Conservation (phyloP, 1,140 invertebrate species). For the Laupala kohalensis region DNA sequence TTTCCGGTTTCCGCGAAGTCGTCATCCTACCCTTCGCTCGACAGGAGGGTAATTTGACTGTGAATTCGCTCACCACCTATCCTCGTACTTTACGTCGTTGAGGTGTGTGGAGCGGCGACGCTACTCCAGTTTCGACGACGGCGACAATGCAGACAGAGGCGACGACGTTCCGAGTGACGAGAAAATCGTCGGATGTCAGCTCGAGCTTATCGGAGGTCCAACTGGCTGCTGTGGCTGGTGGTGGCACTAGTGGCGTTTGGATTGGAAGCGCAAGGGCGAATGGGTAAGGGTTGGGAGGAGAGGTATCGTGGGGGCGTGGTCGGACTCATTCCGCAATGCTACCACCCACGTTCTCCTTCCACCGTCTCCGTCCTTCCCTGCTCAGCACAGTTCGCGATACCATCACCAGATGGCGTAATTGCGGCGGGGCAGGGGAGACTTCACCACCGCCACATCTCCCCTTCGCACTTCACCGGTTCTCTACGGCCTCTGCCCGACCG, state of each 20-base stretch:
- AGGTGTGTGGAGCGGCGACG: neutral
- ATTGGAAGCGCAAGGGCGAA: no score
- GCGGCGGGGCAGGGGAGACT: neutral
- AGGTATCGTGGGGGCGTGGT: neutral
- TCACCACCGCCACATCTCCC: neutral
- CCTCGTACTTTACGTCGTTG: no score
- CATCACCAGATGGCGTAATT: neutral
- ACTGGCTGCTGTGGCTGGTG: no score
- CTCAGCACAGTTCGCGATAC: neutral
- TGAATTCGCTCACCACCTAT: no score
- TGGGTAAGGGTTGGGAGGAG: no score
- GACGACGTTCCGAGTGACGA: neutral
- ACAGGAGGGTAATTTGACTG: neutral
- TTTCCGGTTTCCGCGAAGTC: neutral
- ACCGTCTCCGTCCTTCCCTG: neutral
- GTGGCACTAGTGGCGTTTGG: no score
- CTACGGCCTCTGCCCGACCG: neutral
- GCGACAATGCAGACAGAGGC: no score
- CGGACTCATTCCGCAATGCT: neutral
- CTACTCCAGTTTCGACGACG: no score
- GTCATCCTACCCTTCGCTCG: neutral
- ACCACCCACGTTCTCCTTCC: neutral
- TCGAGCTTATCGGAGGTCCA: neutral
- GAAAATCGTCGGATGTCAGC: neutral
- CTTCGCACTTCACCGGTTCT: no score